phyloP scores from a whole-genome alignment of 1,140 invertebrate genomes.

The Hestina assimilis region DNA sequence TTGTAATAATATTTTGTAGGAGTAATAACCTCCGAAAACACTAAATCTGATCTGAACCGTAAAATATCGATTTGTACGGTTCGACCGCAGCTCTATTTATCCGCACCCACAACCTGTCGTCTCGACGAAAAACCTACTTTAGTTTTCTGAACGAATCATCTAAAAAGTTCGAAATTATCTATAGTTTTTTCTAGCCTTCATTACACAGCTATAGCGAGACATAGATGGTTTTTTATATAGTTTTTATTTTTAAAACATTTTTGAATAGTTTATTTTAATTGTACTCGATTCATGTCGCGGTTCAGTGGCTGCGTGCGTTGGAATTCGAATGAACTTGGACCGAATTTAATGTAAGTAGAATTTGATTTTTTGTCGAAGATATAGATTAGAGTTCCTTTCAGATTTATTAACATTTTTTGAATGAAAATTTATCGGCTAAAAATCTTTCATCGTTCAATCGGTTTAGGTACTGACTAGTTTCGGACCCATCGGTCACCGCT shows the following conservation, averaged over 20 bases:
- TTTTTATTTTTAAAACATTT: constrained; percentile 23
- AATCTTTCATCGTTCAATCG: too few species aligned
- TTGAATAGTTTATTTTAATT: constrained; percentile 23
- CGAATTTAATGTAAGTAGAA: constrained; percentile 58
- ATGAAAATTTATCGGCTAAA: too few species aligned
- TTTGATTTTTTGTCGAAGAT: constrained; percentile 31
- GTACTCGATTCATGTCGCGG: constrained; percentile 21
- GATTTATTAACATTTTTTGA: too few species aligned
- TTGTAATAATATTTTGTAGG: constrained; percentile 27
- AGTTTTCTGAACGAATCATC: constrained; percentile 13
- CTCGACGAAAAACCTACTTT: constrained; percentile 33
- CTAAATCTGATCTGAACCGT: constrained; percentile 54
- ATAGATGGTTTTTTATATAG: constrained; percentile 27
- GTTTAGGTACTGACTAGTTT: too few species aligned
- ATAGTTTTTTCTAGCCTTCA: constrained; percentile 30
- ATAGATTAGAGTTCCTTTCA: constrained; percentile 17
- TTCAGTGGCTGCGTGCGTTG: constrained; percentile 33
- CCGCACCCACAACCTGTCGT: constrained; percentile 37
- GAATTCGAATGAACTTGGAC: constrained; percentile 62
- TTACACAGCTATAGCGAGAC: constrained; percentile 13
- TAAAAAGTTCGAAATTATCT: constrained; percentile 27
- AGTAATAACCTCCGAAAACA: constrained; percentile 48
- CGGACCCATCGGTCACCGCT: too few species aligned
- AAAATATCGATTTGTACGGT: constrained; percentile 54
- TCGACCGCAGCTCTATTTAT: constrained; percentile 42